Percentiles rank a stretch among this genome's conserved stretches.
Evolutionary conservation across 1,140 invertebrate genomes (phyloP).

Genomic region (Orchestia grillus): DNA sequence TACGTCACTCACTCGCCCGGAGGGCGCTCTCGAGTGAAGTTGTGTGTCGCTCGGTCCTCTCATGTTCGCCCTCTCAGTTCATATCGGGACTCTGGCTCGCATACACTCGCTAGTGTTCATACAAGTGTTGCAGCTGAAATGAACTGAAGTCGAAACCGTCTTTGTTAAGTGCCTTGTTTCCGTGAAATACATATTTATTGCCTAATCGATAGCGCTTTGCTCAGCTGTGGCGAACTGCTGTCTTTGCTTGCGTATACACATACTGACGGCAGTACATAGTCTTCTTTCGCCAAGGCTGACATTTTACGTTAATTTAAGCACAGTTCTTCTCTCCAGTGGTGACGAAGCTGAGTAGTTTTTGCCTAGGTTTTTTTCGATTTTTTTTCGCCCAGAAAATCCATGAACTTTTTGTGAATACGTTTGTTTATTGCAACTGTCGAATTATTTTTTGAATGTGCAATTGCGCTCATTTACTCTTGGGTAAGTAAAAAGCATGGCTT

Average conservation of each 20-base stretch:
- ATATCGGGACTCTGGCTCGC: not conserved
- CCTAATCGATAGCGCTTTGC: conserved; percentile 31
- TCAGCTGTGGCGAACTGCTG: conserved; percentile 11
- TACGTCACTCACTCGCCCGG: conserved; percentile 49
- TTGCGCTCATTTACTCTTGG: too few relatives aligned
- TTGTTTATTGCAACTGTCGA: too few relatives aligned
- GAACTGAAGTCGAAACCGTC: not conserved
- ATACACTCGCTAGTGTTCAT: conserved; percentile 8
- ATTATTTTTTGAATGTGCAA: too few relatives aligned
- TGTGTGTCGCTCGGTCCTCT: not conserved
- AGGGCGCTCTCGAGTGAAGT: not conserved
- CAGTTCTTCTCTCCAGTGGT: too few relatives aligned
- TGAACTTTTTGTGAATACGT: too few relatives aligned
- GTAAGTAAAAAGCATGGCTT: too few relatives aligned
- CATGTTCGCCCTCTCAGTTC: not conserved
- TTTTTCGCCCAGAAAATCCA: too few relatives aligned
- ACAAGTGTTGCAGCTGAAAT: not conserved
- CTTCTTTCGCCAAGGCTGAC: too few relatives aligned
- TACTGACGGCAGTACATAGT: too few relatives aligned
- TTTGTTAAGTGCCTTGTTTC: not conserved
- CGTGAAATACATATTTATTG: conserved; percentile 4
- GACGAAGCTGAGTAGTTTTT: too few relatives aligned
- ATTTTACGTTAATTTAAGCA: too few relatives aligned
- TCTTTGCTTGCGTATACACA: not conserved
- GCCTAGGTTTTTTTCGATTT: too few relatives aligned